phyloP scores from a whole-genome alignment of 1,140 invertebrate species.

The Rhyacophila brunnea region DNA sequence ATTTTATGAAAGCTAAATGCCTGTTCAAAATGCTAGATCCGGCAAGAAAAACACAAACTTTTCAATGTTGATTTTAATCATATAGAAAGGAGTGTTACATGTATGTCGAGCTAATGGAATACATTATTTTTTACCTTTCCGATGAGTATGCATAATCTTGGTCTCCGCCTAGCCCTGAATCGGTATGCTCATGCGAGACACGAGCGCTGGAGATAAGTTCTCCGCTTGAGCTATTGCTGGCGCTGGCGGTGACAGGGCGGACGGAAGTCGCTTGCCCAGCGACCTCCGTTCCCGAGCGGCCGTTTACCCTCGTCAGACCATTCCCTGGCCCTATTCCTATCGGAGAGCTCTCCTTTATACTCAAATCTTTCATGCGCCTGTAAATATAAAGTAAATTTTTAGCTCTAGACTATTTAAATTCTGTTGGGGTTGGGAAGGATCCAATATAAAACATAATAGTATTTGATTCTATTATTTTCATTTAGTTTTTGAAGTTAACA shows the following conservation, averaged over 20 bases:
- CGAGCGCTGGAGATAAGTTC: constrained; percentile 54
- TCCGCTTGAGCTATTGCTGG: constrained; percentile 53
- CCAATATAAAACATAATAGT: too few species aligned
- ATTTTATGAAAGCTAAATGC: too few species aligned
- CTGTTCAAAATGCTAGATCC: too few species aligned
- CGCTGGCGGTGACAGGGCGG: constrained; percentile 45
- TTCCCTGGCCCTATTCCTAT: neutral
- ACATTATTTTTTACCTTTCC: constrained; percentile 49
- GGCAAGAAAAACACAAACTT: too few species aligned
- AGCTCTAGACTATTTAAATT: too few species aligned
- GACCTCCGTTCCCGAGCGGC: neutral
- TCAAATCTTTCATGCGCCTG: constrained; percentile 24
- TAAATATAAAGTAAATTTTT: too few species aligned
- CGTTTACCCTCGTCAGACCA: neutral
- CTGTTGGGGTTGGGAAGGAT: too few species aligned
- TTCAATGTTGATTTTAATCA: too few species aligned
- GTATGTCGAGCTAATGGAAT: too few species aligned
- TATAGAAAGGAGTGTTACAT: too few species aligned
- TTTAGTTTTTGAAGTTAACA: too few species aligned
- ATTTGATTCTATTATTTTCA: too few species aligned
- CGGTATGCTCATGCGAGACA: constrained; percentile 66
- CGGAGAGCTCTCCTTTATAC: constrained; percentile 12
- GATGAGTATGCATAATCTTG: constrained; percentile 65
- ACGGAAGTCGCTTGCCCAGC: constrained; percentile 41
- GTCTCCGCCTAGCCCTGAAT: constrained; percentile 67